Evolutionary conservation across 2,113 vertebrate genomes (phyloP), one percentile per base, ranked within the genome.

Genomic region (Oncorhynchus masou): DNA sequence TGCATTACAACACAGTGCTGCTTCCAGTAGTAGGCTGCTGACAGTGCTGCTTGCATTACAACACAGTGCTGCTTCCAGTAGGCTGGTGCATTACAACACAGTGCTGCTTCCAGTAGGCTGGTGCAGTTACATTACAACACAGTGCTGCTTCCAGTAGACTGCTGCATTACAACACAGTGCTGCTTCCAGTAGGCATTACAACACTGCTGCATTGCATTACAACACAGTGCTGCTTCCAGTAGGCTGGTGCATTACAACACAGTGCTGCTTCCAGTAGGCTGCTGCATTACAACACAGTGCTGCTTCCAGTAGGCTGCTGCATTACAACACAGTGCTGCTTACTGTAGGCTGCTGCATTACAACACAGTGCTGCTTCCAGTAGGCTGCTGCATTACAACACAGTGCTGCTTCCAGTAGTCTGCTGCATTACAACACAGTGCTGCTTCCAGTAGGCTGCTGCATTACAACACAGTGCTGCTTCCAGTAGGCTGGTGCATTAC

Each of bases 91-190:
- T 91, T 88, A 90, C 90, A 91, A 90, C 29, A 92, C 91, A 87
- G 89, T 87, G 85, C 82, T 81, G 86, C 87, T 89, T 86, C 90
- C 82, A 76, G 85, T 85, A 79, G 88, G 71, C 84, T 90, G 90
- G 89, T 89, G 89, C 83, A 89, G n/a, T n/a, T n/a, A n/a, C n/a
- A n/a, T 91, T 88, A 90, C 90, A 91, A 90, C 29, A 92, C 91
- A 87, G 89, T 88, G 85, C 82, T 81, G 86, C 87, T 89, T 86
- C 90, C 82, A 76, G 85, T 85, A 79, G 88, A 70, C 84, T 89
- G 90, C 88, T 89, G 89, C 83, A 89, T 91, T 88, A 90, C 90
- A 91, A 90, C 87, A 84, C 86, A 79, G 75, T 15, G 81, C 89
- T 88, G 90, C 91, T 31, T 31, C 29, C 29, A 31, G 29, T 31